Conservation (phyloP, 1,140 invertebrate genomes). For the Cydia fagiglandana region DNA sequence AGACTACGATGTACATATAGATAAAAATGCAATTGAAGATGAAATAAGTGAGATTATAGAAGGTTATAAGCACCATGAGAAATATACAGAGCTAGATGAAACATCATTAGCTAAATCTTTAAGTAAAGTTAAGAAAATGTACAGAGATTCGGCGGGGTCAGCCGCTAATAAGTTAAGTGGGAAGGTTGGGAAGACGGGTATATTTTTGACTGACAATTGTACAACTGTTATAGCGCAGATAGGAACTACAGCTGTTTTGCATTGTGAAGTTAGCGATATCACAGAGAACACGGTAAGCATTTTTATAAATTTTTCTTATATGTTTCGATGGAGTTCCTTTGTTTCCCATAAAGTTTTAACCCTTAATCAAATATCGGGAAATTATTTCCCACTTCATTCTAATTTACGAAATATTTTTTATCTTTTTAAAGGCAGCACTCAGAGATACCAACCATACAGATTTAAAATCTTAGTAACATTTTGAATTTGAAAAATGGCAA, state of each 20-base stretch:
- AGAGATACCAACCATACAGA: too few species aligned
- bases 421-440: too few species aligned
- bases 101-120: slow-evolving; percentile 58
- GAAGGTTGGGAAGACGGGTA: slow-evolving; percentile 66
- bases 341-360: too few species aligned
- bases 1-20: slow-evolving; percentile 68
- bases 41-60: slow-evolving; percentile 52
- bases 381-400: too few species aligned
- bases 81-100: slow-evolving; percentile 69
- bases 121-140: slow-evolving; percentile 76
- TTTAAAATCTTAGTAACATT: too few species aligned
- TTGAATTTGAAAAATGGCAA: too few species aligned
- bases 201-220: slow-evolving; percentile 82
- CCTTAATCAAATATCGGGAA: too few species aligned
- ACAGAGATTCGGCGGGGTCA: slow-evolving; percentile 68
- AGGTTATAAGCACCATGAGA: slow-evolving; percentile 62
- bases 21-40: slow-evolving; percentile 58
- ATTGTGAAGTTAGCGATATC: slow-evolving; percentile 82
- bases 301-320: too few species aligned
- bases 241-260: slow-evolving; percentile 81
- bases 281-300: slow-evolving; percentile 81
- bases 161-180: slow-evolving; percentile 70
- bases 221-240: slow-evolving; percentile 82
- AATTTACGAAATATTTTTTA: too few species aligned
- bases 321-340: too few species aligned